Percentiles rank a stretch among this genome's conserved stretches.
Conservation (phyloP, 2,888 invertebrate genomes). For the Homarus gammarus region DNA sequence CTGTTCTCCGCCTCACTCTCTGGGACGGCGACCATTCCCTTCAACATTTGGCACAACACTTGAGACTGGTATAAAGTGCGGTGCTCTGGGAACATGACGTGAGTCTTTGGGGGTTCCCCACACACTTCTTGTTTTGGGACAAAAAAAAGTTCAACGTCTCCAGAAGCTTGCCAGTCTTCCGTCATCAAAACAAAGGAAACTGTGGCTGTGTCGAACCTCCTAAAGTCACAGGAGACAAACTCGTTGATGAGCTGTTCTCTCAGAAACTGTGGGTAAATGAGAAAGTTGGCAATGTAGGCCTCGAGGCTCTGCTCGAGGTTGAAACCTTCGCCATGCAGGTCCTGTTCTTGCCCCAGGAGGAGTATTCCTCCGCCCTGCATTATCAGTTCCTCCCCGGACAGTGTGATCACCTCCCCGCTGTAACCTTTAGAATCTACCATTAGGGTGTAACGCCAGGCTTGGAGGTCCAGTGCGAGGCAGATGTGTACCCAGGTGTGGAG, state of each 20-base stretch:
- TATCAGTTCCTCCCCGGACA: slow-evolving; percentile 5
- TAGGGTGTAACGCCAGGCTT: slow-evolving; percentile 18
- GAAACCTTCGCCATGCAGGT: slow-evolving; percentile 61
- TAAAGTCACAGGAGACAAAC: slow-evolving; percentile 43
- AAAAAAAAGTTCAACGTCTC: slow-evolving; percentile 8
- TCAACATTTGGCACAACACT: slow-evolving; percentile 68
- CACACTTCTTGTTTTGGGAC: slow-evolving; percentile 37
- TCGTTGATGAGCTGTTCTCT: slow-evolving; percentile 21
- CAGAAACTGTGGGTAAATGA: slow-evolving; percentile 35
- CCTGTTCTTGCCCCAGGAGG: slow-evolving; percentile 72
- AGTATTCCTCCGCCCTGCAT: slow-evolving; percentile 63
- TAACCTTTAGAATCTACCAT: slow-evolving; percentile 14
- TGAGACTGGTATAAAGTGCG: slow-evolving; percentile 51
- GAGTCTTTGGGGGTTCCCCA: background rate
- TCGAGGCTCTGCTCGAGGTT: slow-evolving; percentile 63
- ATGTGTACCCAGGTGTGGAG: slow-evolving; percentile 56
- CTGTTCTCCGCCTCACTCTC: slow-evolving; percentile 60
- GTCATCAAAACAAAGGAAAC: slow-evolving; percentile 4
- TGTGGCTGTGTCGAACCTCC: background rate
- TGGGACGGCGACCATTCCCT: slow-evolving; percentile 58
- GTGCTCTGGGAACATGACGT: slow-evolving; percentile 64
- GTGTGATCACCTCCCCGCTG: slow-evolving; percentile 40
- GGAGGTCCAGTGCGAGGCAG: slow-evolving; percentile 63
- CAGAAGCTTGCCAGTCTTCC: slow-evolving; percentile 53
- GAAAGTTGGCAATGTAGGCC: slow-evolving; percentile 51